Conservation (phyloP, 2,797 vertebrate genomes). For the Cossypha niveicapilla region DNA sequence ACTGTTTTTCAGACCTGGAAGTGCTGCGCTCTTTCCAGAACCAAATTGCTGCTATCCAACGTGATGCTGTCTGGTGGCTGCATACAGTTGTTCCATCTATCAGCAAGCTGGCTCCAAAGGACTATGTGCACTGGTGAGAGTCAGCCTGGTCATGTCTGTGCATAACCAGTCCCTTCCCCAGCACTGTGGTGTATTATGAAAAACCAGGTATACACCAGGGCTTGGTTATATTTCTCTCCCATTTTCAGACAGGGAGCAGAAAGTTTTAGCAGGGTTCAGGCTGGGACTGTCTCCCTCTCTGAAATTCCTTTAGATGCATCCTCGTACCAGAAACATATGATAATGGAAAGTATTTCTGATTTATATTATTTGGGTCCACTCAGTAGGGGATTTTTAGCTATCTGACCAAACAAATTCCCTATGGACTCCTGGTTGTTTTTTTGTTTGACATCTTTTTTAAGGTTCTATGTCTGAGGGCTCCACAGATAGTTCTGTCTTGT, state of each 20-base stretch:
- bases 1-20: slow-evolving; percentile 85
- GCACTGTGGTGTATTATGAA: fast-evolving
- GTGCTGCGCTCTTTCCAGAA: slow-evolving; percentile 93
- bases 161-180: not conserved
- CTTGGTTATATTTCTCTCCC: not conserved
- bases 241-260: not conserved
- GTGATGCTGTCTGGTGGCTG: slow-evolving; percentile 98
- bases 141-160: not conserved
- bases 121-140: slow-evolving; percentile 93
- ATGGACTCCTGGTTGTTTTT: not conserved
- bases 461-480: not conserved
- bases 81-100: slow-evolving; percentile 95
- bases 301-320: not conserved
- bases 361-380: not conserved
- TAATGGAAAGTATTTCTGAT: not conserved
- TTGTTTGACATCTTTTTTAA: not conserved
- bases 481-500: not conserved
- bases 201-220: fast-evolving
- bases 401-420: not conserved
- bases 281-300: not conserved
- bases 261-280: not conserved
- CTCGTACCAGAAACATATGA: not conserved
- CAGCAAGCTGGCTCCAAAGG: slow-evolving; percentile 92
- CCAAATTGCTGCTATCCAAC: slow-evolving; percentile 94
- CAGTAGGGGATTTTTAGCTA: not conserved